Evolutionary conservation across 92 coral and sea anemone species (phyloP), one percentile per base, ranked within the genome.

Genomic region (Actinernus sp.): DNA sequence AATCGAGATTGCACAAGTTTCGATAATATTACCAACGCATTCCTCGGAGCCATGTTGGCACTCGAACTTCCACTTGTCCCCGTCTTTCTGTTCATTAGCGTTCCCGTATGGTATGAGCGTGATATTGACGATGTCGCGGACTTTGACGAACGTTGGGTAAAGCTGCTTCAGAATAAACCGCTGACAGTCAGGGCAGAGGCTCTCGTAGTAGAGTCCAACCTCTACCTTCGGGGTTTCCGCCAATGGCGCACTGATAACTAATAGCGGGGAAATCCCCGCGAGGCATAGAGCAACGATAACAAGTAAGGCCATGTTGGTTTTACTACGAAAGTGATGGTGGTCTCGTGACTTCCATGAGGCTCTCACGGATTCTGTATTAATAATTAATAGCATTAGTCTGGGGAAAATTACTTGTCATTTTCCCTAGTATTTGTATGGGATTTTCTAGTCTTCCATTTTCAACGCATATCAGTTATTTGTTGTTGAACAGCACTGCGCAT

Each of bases 11-110:
- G 95, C 87, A 54, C 95, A 88, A 2, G 95, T 77, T 61, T 88
- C 95, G 37, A 88, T 78, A 54, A 83, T 67, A 38, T 88, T 88
- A 13, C 95, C 95, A 6, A 69, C 67, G 18, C 95, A 83, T 65
- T 88, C 95, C 24, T 63, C 71, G 1, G 57, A 55, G 2, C 95
- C 95, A 52, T 88, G 95, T 58, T 88, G 95, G 31, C 95, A 88
- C 1, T 40, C 41, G 68, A 65, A 88, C 44, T 43, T 19, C 95
- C 95, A 88, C 46, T 84, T 34, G 32, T 49, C 55, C n/a, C 85
- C 84, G 28, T 32, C n/a, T 36, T 59, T 57, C 11, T 18, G 9
- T 40, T 88, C 86, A 0, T 60, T 43, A 4, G 95, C 95, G 45
- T 88, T 88, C 3, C 95, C 95, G 53, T 78, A 88, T 22, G 95